phyloP scores from a whole-genome alignment of 1,140 invertebrate genomes.

The Palaemon carinicauda region DNA sequence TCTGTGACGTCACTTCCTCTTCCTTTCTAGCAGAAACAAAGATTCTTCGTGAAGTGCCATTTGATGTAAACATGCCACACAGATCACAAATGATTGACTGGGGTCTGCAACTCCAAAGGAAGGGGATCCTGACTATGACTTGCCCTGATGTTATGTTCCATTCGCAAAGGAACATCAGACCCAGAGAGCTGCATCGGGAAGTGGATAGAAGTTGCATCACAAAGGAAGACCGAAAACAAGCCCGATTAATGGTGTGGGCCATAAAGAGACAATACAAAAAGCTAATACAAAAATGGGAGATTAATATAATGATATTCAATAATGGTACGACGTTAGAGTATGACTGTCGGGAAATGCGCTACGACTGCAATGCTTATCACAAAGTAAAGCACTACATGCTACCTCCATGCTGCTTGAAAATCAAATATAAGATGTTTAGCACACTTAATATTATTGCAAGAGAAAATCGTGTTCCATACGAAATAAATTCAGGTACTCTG shows the following conservation, averaged over 20 bases:
- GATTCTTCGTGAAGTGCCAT: constrained; percentile 37
- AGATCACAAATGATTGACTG: constrained; percentile 42
- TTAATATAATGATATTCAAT: constrained; percentile 36
- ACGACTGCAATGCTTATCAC: constrained; percentile 47
- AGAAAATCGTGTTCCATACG: constrained; percentile 53
- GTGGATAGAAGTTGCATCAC: constrained; percentile 41
- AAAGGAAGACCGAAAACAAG: constrained; percentile 42
- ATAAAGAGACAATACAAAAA: constrained; percentile 50
- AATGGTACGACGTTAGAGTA: constrained; percentile 56
- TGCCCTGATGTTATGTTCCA: constrained; percentile 57
- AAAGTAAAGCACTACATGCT: constrained; percentile 51
- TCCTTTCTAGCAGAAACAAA: constrained; percentile 47
- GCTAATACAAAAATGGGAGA: constrained; percentile 53
- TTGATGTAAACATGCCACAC: constrained; percentile 35
- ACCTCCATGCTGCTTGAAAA: constrained; percentile 55
- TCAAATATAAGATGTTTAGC: constrained; percentile 53
- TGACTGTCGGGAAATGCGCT: constrained; percentile 50
- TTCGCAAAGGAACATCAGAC: constrained; percentile 1
- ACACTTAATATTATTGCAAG: constrained; percentile 46
- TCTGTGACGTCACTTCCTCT: constrained; percentile 52
- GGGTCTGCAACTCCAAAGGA: constrained; percentile 44
- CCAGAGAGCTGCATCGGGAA: background rate
- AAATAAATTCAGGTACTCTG: constrained; percentile 56
- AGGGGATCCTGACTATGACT: constrained; percentile 43
- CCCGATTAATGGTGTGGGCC: constrained; percentile 33